These are phyloP conservation scores for Eurypyga helias DNA, from an alignment of 2,113 vertebrate genomes.

Conservation along the genomic window DNA sequence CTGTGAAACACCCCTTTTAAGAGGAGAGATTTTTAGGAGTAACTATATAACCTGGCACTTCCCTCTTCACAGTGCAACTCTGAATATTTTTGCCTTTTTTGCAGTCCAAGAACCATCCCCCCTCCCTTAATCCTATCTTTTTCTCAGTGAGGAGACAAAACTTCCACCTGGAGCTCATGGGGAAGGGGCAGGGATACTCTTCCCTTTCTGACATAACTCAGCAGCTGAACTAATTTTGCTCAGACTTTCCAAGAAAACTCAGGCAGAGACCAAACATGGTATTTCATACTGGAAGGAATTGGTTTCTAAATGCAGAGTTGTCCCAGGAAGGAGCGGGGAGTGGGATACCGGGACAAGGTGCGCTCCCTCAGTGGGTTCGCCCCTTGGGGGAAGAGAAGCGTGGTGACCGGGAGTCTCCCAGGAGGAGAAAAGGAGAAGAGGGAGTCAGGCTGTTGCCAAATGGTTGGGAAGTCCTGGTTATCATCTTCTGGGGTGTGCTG, in stretches of 20 bases:
- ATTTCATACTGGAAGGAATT: not conserved
- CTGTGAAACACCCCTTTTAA: not conserved
- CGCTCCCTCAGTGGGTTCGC: not conserved
- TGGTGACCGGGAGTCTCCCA: not conserved
- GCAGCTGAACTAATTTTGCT: slow-evolving; percentile 23
- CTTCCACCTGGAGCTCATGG: not conserved
- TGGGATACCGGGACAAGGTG: too few species aligned
- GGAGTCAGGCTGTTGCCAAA: not conserved
- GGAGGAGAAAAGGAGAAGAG: not conserved
- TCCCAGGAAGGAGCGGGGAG: not conserved
- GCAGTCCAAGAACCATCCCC: not conserved
- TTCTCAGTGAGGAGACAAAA: not conserved
- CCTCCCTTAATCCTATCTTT: not conserved
- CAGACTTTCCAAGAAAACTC: slow-evolving; percentile 44
- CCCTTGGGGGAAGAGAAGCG: fast-evolving
- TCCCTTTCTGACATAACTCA: not conserved
- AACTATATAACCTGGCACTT: not conserved
- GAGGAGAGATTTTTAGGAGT: not conserved
- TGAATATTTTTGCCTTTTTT: not conserved
- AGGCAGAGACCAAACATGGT: not conserved
- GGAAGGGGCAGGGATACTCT: not conserved
- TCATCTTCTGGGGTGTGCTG: not conserved
- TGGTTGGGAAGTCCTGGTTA: not conserved
- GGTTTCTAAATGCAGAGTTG: not conserved
- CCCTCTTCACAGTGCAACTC: not conserved